A percentile compares a stretch with the other conserved stretches of the same genome.
phyloP scores from a whole-genome alignment of 1,140 invertebrate species.

The Neodiprion virginianus region DNA sequence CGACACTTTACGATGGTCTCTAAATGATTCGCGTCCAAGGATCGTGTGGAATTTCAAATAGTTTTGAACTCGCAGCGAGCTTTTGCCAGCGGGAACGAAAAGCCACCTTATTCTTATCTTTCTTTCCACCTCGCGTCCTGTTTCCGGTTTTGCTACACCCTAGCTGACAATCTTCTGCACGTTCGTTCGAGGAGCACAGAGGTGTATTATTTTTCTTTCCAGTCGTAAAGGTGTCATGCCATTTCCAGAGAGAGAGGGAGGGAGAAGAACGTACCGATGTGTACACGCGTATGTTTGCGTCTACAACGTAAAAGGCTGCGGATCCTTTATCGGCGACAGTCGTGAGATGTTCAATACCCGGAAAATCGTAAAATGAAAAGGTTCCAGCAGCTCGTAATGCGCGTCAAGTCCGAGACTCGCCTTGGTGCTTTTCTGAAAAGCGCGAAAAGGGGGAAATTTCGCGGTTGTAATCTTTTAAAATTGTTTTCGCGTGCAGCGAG shows the following conservation, averaged over 20 bases:
- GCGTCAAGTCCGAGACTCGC: neutral
- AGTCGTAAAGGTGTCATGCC: too few species aligned
- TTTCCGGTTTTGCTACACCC: neutral
- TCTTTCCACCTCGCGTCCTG: neutral
- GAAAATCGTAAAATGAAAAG: neutral
- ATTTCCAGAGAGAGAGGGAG: conserved; percentile 16
- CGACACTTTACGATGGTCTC: conserved; percentile 24
- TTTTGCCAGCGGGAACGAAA: neutral
- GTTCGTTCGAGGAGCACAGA: too few species aligned
- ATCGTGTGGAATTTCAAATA: conserved; percentile 43
- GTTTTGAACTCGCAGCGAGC: conserved; percentile 33
- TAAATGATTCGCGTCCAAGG: conserved; percentile 35
- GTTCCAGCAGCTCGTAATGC: neutral
- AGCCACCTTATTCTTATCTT: conserved; percentile 8
- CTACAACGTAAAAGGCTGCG: neutral
- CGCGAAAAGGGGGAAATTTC: neutral
- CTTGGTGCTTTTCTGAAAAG: too few species aligned
- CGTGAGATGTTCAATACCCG: neutral
- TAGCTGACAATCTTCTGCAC: too few species aligned
- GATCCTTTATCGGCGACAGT: neutral
- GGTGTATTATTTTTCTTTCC: too few species aligned
- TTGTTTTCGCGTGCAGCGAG: neutral
- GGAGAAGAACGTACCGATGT: conserved; percentile 17
- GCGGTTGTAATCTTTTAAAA: too few species aligned
- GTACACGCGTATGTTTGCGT: neutral